These are phyloP conservation scores for Carettochelys insculpta DNA, from an alignment of 2,113 vertebrate species.

Conservation along the genomic window DNA sequence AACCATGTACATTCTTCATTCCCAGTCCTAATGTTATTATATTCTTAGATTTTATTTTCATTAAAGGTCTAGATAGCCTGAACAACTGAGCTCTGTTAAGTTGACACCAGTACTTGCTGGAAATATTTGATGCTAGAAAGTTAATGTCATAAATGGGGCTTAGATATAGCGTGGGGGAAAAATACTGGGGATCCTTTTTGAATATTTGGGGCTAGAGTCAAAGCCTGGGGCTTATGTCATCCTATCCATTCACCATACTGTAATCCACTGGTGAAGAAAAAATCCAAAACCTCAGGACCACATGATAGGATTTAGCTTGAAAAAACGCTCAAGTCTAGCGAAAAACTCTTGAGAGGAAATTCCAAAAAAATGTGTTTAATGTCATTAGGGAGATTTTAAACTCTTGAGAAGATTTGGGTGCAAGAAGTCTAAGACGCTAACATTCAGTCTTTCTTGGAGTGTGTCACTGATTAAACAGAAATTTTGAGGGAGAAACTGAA, in stretches of 20 bases:
- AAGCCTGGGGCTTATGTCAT: neutral
- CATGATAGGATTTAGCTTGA: slow-evolving; percentile 44
- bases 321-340: slow-evolving; percentile 38
- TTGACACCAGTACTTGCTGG: neutral
- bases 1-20: neutral
- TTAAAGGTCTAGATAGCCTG: neutral
- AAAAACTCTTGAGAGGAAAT: slow-evolving; percentile 35
- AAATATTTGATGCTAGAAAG: neutral
- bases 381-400: slow-evolving; percentile 25
- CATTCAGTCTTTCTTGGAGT: neutral
- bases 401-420: slow-evolving; percentile 21
- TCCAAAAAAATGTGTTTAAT: neutral
- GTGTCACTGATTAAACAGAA: slow-evolving; percentile 2
- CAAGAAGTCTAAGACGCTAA: neutral
- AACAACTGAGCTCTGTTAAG: neutral
- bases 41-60: slow-evolving; percentile 39
- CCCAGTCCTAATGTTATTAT: neutral
- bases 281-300: neutral
- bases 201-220: neutral
- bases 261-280: slow-evolving; percentile 18
- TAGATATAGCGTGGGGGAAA: neutral
- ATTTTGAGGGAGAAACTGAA: neutral
- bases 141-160: neutral
- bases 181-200: neutral
- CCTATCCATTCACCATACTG: slow-evolving; percentile 10